Evolutionary conservation across 2,888 invertebrate genomes (phyloP), one percentile per base, ranked within the genome.

Genomic region (Erannis defoliaria): DNA sequence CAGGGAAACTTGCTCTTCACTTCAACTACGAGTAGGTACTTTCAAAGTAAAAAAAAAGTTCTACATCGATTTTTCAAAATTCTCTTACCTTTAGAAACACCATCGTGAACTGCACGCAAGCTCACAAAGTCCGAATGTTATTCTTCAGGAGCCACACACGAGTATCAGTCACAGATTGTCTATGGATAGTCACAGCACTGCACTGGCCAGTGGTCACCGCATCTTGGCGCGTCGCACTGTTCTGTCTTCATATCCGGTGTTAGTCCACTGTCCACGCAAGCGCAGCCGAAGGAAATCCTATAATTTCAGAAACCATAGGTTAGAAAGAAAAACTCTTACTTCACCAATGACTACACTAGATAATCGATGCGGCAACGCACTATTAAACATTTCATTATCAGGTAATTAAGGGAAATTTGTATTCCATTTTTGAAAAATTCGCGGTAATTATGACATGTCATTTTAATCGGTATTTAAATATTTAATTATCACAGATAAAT

Each of bases 261-360:
- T 78, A 69, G 71, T 60, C 73, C 73, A 70, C 76, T 73, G 74
- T 74, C 83, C 82, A 81, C 70, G 80, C 84, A 82, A 81, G 81
- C 82, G 85, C 76, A 80, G 81, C 82, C 81, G 73, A 77, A 84
- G 80, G 88, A 89, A 89, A 88, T 74, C 90, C 93, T 93, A 89
- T 84, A 93, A 93, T 91, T 90, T 81, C 64, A 89, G 74, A 85
- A 84, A 85, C 80, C 80, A 79, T 73, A 77, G 70, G 77, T 88
- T 88, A 86, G 82, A 84, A 84, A 80, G 78, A 80, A 85, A 84
- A 83, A 77, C 77, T 74, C 74, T 78, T 80, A 77, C 82, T 84
- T 77, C 78, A 84, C 82, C 69, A 73, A 69, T 82, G 82, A 85
- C 81, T 86, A 77, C 83, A 82, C 86, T 51, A 51, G 71, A 63